These are phyloP conservation scores for Agrotis ipsilon DNA, from an alignment of 2,888 invertebrate genomes.

Conservation along the genomic window DNA sequence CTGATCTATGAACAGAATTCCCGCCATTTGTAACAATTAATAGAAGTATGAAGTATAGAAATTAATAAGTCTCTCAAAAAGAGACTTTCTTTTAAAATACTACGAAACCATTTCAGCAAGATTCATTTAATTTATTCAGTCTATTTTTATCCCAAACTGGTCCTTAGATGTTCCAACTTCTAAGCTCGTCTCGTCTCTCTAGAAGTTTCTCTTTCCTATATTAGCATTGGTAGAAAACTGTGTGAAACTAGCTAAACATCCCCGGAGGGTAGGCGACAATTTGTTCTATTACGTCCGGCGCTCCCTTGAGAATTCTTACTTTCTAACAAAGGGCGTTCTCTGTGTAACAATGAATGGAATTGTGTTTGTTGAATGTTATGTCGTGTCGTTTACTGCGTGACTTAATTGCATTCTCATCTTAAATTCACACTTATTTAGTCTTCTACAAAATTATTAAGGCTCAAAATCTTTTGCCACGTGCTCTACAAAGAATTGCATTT, in stretches of 20 bases:
- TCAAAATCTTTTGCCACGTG: not conserved
- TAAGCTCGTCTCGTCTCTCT: slow-evolving; percentile 12
- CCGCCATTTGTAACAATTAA: not conserved
- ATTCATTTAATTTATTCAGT: slow-evolving; percentile 25
- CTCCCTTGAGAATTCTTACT: slow-evolving; percentile 60
- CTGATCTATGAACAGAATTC: slow-evolving; percentile 22
- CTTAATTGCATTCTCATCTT: slow-evolving; percentile 41
- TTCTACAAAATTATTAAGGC: slow-evolving; percentile 12
- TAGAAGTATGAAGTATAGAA: slow-evolving; percentile 4
- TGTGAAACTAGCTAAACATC: slow-evolving; percentile 65
- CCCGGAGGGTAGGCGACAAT: slow-evolving; percentile 62
- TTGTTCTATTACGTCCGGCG: slow-evolving; percentile 55
- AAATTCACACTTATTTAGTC: slow-evolving; percentile 27
- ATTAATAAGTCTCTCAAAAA: slow-evolving; percentile 9
- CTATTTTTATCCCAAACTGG: slow-evolving; percentile 36
- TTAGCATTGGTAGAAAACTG: slow-evolving; percentile 53
- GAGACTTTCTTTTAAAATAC: slow-evolving; percentile 20
- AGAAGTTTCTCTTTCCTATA: slow-evolving; percentile 58
- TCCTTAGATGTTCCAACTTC: slow-evolving; percentile 15
- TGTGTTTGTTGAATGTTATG: slow-evolving; percentile 39
- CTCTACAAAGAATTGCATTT: not conserved
- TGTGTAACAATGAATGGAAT: slow-evolving; percentile 49
- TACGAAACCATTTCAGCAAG: not conserved
- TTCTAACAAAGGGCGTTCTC: slow-evolving; percentile 52
- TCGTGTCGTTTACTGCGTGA: slow-evolving; percentile 24